A percentile compares a stretch with the other conserved stretches of the same genome.
phyloP scores from a whole-genome alignment of 1,140 invertebrate species.

The Bicyclus anynana region DNA sequence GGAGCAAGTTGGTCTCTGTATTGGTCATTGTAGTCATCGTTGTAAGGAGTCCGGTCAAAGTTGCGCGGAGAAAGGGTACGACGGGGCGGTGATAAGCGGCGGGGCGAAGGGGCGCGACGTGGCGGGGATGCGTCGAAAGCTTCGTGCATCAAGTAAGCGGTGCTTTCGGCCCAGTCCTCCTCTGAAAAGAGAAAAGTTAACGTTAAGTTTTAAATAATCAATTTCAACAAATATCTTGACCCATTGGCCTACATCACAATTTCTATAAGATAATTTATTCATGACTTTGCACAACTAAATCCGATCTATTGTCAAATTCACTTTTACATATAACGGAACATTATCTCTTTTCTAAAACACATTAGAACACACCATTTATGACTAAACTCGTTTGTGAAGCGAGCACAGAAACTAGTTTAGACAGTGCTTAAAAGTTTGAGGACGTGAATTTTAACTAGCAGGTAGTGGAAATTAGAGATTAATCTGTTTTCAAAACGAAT shows the following conservation, averaged over 20 bases:
- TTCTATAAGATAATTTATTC: slow-evolving; percentile 33
- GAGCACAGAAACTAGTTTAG: not conserved
- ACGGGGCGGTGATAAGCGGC: slow-evolving; percentile 38
- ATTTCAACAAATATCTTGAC: slow-evolving; percentile 10
- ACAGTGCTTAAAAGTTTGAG: slow-evolving; percentile 30
- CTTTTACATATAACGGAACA: slow-evolving; percentile 56
- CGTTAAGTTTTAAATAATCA: not conserved
- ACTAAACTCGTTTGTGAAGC: slow-evolving; percentile 35
- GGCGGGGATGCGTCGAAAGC: slow-evolving; percentile 67
- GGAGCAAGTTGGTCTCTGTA: slow-evolving; percentile 57
- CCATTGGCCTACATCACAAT: slow-evolving; percentile 37
- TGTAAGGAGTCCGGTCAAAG: slow-evolving; percentile 48
- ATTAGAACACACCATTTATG: slow-evolving; percentile 18
- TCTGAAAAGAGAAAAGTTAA: slow-evolving; percentile 42
- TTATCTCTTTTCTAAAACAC: slow-evolving; percentile 34
- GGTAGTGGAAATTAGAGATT: not conserved
- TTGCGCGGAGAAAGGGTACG: slow-evolving; percentile 54
- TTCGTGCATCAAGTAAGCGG: slow-evolving; percentile 76
- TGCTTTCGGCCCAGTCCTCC: slow-evolving; percentile 75
- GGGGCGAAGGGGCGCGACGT: slow-evolving; percentile 33
- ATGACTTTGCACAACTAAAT: slow-evolving; percentile 24
- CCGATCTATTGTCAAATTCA: slow-evolving; percentile 51
- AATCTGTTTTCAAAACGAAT: too few relatives aligned
- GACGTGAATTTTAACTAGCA: not conserved
- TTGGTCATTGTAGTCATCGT: slow-evolving; percentile 58